Evolutionary conservation across 2,888 invertebrate species (phyloP).

Genomic region (Agrilus cyanescens): DNA sequence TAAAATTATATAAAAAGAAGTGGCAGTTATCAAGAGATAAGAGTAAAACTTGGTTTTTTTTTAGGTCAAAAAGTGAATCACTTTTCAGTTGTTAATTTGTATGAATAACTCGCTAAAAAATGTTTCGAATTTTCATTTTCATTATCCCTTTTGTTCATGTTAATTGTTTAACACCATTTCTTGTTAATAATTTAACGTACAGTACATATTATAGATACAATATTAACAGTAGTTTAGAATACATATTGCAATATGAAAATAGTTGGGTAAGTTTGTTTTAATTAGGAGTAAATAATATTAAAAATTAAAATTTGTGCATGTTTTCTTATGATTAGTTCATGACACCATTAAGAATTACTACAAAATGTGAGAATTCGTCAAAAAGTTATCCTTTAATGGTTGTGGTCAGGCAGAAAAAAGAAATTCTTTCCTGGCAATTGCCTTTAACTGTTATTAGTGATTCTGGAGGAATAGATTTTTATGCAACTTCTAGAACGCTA

Average conservation of each 20-base stretch:
- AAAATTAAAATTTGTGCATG: too few species aligned
- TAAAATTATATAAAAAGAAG: too few species aligned
- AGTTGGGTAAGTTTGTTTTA: too few species aligned
- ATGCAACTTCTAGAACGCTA: constrained; percentile 48
- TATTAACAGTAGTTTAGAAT: too few species aligned
- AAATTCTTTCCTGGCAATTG: constrained; percentile 69
- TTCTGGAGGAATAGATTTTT: constrained; percentile 36
- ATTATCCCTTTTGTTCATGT: not conserved
- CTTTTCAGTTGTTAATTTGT: too few species aligned
- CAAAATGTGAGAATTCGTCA: constrained; percentile 28
- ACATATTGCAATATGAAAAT: too few species aligned
- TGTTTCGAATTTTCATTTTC: not conserved
- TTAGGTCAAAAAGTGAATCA: too few species aligned
- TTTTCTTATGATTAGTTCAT: too few species aligned
- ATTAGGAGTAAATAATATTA: too few species aligned
- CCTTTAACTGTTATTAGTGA: constrained; percentile 49
- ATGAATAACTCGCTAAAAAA: too few species aligned
- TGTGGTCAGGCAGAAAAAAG: constrained; percentile 61
- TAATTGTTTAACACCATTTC: not conserved
- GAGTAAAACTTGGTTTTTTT: too few species aligned
- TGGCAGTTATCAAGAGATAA: too few species aligned
- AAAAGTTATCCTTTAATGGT: constrained; percentile 54
- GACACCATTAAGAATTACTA: constrained; percentile 15
- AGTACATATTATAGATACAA: not conserved
- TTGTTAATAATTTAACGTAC: not conserved